Evolutionary conservation across 2,113 vertebrate species (phyloP), one percentile per base, ranked within the genome.

Genomic region (Phainopepla nitens): DNA sequence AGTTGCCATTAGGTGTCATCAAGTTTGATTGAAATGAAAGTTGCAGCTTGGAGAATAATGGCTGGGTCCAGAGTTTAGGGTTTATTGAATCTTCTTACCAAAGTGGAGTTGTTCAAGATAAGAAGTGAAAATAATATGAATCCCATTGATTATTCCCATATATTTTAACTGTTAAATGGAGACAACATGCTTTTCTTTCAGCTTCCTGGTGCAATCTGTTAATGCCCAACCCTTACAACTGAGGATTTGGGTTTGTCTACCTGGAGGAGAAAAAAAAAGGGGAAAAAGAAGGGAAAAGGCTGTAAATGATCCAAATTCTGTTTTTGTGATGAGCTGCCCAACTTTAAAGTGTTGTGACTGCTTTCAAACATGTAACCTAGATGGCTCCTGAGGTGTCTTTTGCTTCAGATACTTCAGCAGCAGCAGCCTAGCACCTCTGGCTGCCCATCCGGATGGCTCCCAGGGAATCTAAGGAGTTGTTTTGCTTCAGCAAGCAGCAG

Each of bases 1-100:
- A 3, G 8, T 51, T 50, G 41, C 33, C 1, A 0, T 65, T 18
- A 6, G 58, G 23, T 39, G 5, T 12, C 5, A 23, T 17, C 0
- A 4, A 33, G 21, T 73, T 68, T 69, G 33, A 17, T 56, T 50
- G 51, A 27, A 13, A 9, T 19, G 35, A 4, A 58, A 18, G 51
- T 35, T 53, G 49, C 29, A 81, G 13, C 45, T 70, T 77, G 29
- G 45, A 77, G 45, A 56, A 7, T 0, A 8, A 56, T 7, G 57
- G 4, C 10, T 18, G 56, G 10, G 15, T 41, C 20, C 10, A 5
- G 54, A 61, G 4, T 53, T 25, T 7, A 7, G 33, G 47, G 11
- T 58, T 87, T 86, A 8, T 53, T 36, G 35, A 84, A 36, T 35
- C 36, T 70, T 77, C 35, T 49, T 66, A 18, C 33, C 60, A 10